These are phyloP conservation scores for Apamea sordens DNA, from an alignment of 2,888 invertebrate genomes.

Conservation along the genomic window DNA sequence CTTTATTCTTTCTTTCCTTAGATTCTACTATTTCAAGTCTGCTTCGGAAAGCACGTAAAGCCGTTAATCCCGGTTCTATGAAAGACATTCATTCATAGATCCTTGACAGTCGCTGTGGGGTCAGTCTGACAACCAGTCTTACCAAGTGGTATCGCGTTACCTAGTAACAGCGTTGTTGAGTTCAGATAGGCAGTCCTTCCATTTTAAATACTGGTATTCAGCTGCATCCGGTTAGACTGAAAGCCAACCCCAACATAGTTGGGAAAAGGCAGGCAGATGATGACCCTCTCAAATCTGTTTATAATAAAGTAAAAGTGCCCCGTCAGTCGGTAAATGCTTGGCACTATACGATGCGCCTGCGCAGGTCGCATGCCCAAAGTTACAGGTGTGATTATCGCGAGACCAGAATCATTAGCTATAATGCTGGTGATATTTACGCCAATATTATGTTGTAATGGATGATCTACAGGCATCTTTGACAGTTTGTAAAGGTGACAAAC, in stretches of 20 bases:
- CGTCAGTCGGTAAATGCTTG: constrained; percentile 28
- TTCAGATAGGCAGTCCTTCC: neutral
- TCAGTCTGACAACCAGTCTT: neutral
- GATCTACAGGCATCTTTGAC: constrained; percentile 8
- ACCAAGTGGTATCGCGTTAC: neutral
- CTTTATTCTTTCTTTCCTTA: neutral
- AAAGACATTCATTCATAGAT: neutral
- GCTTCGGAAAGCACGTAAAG: neutral
- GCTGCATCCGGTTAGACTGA: no score
- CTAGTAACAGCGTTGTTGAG: neutral
- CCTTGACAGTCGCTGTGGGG: neutral
- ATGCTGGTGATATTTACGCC: constrained; percentile 38
- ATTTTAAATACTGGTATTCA: neutral
- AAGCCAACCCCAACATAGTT: neutral
- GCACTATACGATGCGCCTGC: constrained; percentile 41
- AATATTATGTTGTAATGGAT: constrained; percentile 15
- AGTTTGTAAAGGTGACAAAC: constrained; percentile 1
- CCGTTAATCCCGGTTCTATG: neutral
- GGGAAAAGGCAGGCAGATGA: neutral
- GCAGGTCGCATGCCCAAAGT: constrained; percentile 26
- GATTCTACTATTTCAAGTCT: neutral
- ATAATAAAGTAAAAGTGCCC: constrained; percentile 38
- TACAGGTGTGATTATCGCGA: constrained; percentile 41
- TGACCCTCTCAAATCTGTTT: constrained; percentile 1
- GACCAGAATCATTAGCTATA: constrained; percentile 23